phyloP scores from a whole-genome alignment of 1,140 invertebrate genomes.

The Leptinotarsa texana region DNA sequence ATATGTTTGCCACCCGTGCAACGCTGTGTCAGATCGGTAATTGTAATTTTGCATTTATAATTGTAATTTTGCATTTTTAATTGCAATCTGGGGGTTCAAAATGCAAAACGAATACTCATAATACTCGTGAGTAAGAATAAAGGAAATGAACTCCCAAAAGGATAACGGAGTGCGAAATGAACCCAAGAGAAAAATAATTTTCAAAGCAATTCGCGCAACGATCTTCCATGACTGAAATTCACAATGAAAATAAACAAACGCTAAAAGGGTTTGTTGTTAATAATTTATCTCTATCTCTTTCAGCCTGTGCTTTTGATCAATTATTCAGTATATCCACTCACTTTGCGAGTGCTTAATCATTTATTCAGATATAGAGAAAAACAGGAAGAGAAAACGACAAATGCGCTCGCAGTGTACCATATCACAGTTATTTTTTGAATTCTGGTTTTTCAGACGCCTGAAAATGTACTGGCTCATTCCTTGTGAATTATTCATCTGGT shows the following conservation, averaged over 20 bases:
- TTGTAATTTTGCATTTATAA: too few relatives aligned
- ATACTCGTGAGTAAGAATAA: too few relatives aligned
- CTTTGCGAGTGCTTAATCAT: conserved; percentile 31
- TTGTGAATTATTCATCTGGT: neutral
- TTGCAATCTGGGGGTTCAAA: too few relatives aligned
- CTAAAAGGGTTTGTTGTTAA: conserved; percentile 39
- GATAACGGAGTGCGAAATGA: neutral
- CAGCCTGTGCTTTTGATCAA: conserved; percentile 34
- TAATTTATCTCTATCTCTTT: conserved; percentile 37
- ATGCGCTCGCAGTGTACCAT: conserved; percentile 28
- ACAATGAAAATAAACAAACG: conserved; percentile 32
- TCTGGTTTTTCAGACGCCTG: neutral
- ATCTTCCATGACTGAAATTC: conserved; percentile 5
- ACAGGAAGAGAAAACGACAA: conserved; percentile 10
- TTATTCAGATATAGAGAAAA: conserved; percentile 25
- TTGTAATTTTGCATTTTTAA: too few relatives aligned
- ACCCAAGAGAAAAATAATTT: neutral
- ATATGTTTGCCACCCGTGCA: too few relatives aligned
- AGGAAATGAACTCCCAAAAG: neutral
- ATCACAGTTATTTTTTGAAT: conserved; percentile 20
- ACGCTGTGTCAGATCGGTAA: too few relatives aligned
- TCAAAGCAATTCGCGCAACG: neutral
- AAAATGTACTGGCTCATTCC: neutral
- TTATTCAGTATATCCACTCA: conserved; percentile 26
- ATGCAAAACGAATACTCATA: too few relatives aligned